Percentiles rank a stretch among this genome's conserved stretches.
Conservation (phyloP, 2,888 invertebrate genomes). For the Homarus gammarus region DNA sequence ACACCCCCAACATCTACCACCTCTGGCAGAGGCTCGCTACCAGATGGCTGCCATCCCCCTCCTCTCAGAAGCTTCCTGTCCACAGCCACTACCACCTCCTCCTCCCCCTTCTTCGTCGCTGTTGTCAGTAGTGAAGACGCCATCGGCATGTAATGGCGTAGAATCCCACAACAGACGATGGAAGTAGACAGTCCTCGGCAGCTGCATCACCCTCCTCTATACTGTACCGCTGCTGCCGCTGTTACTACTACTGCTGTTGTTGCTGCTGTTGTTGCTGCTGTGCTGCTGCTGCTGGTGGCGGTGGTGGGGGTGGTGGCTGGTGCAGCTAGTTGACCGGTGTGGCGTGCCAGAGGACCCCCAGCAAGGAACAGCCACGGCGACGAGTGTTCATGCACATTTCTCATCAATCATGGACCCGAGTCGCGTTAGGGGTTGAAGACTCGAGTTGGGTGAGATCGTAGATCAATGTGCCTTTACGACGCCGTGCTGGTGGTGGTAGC, state of each 20-base stretch:
- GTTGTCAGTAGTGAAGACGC: slow-evolving; percentile 20
- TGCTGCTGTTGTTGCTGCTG: slow-evolving; percentile 4
- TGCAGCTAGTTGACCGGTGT: slow-evolving; percentile 27
- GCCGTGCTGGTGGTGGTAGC: slow-evolving; percentile 26
- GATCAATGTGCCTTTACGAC: slow-evolving; percentile 59
- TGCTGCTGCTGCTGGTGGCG: slow-evolving; percentile 20
- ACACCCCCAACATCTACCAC: slow-evolving; percentile 9
- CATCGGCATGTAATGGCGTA: neutral
- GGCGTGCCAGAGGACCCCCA: neutral
- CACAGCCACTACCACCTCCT: neutral
- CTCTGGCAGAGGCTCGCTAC: neutral
- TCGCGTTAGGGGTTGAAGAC: slow-evolving; percentile 12
- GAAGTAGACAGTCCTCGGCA: slow-evolving; percentile 44
- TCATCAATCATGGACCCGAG: slow-evolving; percentile 6
- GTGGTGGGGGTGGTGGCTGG: slow-evolving; percentile 26
- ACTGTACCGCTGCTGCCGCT: neutral
- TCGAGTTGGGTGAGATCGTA: slow-evolving; percentile 14
- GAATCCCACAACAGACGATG: slow-evolving; percentile 28
- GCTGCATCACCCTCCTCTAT: slow-evolving; percentile 9
- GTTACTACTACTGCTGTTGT: slow-evolving; percentile 1
- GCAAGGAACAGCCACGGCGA: slow-evolving; percentile 16
- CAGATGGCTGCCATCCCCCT: slow-evolving; percentile 38
- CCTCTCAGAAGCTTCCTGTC: neutral
- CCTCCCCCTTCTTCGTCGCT: neutral
- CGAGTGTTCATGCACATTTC: neutral